Conservation (phyloP, 2,113 vertebrate genomes). For the Alosa alosa region DNA sequence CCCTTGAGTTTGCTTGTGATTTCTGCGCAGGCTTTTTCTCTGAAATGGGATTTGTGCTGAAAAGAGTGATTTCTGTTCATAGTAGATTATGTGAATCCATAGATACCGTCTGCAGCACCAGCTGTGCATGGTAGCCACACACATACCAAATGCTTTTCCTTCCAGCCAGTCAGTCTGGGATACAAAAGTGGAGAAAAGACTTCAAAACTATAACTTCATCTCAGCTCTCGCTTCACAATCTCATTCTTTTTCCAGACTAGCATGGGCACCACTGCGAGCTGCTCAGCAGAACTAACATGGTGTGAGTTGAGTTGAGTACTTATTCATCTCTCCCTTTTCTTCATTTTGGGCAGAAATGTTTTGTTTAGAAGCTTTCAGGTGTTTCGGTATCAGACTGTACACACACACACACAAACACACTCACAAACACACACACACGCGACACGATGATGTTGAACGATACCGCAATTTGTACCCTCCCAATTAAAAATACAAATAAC, state of each 20-base stretch:
- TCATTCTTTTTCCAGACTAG: too few relatives aligned
- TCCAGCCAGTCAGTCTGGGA: neutral
- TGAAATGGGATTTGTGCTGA: neutral
- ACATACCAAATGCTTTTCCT: neutral
- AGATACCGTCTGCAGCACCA: neutral
- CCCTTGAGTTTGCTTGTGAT: neutral
- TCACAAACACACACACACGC: too few relatives aligned
- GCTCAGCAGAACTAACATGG: too few relatives aligned
- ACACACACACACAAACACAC: too few relatives aligned
- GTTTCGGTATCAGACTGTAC: too few relatives aligned
- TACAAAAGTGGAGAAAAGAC: neutral
- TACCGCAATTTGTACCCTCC: too few relatives aligned
- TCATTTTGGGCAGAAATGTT: neutral
- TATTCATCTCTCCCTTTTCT: neutral
- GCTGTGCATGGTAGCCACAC: neutral
- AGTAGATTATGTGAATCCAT: neutral
- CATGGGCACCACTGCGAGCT: too few relatives aligned
- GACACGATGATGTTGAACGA: too few relatives aligned
- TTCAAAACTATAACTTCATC: neutral
- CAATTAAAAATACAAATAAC: too few relatives aligned
- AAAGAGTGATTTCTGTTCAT: neutral
- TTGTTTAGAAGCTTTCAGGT: neutral
- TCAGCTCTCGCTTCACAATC: neutral
- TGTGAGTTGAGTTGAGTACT: too few relatives aligned
- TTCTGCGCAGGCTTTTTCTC: neutral